These are phyloP conservation scores for Xiphorhynchus elegans DNA, from an alignment of 2,113 vertebrate species.

Conservation along the genomic window DNA sequence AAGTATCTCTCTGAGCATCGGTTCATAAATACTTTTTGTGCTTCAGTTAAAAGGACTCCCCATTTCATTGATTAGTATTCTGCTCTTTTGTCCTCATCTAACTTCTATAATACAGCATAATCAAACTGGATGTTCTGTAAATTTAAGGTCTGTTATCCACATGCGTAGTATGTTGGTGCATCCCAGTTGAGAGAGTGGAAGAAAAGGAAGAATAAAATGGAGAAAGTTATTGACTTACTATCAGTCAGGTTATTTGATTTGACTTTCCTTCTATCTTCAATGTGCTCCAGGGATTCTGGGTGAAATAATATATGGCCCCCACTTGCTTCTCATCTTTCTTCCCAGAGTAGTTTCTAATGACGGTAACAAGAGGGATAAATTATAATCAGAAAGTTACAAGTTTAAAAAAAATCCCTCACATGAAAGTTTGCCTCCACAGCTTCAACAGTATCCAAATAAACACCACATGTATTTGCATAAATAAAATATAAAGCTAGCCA, in stretches of 20 bases:
- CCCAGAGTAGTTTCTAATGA: neutral
- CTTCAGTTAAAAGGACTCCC: neutral
- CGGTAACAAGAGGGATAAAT: neutral
- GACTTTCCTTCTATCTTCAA: neutral
- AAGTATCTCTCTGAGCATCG: neutral
- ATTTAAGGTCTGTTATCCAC: neutral
- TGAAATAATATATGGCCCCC: neutral
- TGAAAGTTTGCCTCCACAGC: neutral
- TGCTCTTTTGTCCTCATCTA: neutral
- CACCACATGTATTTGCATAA: neutral
- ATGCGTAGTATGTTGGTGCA: neutral
- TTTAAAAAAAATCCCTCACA: neutral
- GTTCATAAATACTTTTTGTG: neutral
- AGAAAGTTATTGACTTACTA: neutral
- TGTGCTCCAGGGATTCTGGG: neutral
- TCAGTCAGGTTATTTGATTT: slow-evolving; percentile 2
- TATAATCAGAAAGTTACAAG: neutral
- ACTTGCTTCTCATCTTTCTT: neutral
- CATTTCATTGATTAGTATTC: neutral
- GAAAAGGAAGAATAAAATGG: neutral
- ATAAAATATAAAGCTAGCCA: neutral
- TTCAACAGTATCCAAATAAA: neutral
- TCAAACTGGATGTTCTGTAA: neutral
- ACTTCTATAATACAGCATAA: neutral
- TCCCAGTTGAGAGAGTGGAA: neutral